Conservation (phyloP, 2,888 invertebrate species). For the Mythimna impura region DNA sequence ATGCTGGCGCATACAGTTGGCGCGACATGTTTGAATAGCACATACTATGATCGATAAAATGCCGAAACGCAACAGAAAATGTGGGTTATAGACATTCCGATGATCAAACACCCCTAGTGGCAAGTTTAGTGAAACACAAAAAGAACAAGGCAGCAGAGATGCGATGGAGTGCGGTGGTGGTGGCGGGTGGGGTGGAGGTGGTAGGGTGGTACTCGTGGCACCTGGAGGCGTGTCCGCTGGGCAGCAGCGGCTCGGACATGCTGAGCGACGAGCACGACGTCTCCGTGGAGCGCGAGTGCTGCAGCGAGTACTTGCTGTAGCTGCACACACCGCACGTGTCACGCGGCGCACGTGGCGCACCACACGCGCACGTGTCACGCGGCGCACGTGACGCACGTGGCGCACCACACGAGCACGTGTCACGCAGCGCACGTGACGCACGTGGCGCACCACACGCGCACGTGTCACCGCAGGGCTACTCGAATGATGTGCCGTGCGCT, state of each 20-base stretch:
- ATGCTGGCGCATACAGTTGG: conserved; percentile 2
- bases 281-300: conserved; percentile 86
- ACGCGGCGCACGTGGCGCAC: no score
- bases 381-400: no score
- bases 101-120: conserved; percentile 24
- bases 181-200: background rate
- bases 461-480: conserved; percentile 27
- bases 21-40: conserved; percentile 15
- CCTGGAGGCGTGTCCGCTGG: conserved; percentile 77
- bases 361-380: conserved; percentile 25
- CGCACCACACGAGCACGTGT: conserved; percentile 25
- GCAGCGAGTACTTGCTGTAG: conserved; percentile 88
- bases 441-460: conserved; percentile 21
- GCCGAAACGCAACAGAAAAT: conserved; percentile 33
- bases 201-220: conserved; percentile 39
- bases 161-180: conserved; percentile 7
- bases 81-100: conserved; percentile 30
- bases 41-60: background rate
- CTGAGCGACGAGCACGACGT: conserved; percentile 81
- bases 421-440: background rate
- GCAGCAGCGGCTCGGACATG: conserved; percentile 69
- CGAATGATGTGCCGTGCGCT: conserved; percentile 25
- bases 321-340: conserved; percentile 66
- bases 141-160: conserved; percentile 11
- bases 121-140: conserved; percentile 9